Percentiles rank a stretch among this genome's conserved stretches.
Conservation (phyloP, 2,113 vertebrate genomes). For the Brachypodius melanocephalos region DNA sequence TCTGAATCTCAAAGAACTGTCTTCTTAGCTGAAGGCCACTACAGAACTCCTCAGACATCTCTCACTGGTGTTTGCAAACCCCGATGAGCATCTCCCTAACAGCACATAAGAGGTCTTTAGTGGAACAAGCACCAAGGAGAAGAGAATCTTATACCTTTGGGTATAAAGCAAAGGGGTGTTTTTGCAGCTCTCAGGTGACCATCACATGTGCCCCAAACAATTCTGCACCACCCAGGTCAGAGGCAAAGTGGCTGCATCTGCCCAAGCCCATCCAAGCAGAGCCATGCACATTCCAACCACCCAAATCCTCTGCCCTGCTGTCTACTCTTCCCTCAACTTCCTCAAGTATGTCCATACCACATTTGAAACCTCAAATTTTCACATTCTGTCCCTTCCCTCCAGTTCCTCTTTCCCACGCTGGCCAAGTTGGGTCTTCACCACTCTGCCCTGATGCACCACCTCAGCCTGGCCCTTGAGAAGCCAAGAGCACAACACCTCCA, state of each 20-base stretch:
- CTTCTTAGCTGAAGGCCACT: neutral
- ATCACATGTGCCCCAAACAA: fast-evolving
- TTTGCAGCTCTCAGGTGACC: neutral
- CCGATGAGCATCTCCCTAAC: neutral
- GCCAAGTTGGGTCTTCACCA: fast-evolving
- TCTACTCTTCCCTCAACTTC: neutral
- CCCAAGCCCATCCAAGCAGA: neutral
- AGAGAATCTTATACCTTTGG: neutral
- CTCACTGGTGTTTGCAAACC: neutral
- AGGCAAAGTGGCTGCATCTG: fast-evolving
- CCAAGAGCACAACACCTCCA: fast-evolving
- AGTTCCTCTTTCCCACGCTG: fast-evolving
- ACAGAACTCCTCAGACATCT: neutral
- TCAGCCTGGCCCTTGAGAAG: neutral
- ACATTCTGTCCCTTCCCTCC: neutral
- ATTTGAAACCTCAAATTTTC: neutral
- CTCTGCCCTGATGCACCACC: neutral
- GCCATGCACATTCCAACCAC: fast-evolving
- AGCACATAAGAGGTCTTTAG: neutral
- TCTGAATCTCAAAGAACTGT: neutral
- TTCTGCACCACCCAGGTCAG: neutral
- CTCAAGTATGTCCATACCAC: fast-evolving
- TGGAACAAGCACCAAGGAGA: neutral
- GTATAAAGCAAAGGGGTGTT: neutral
- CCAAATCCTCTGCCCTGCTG: neutral